Evolutionary conservation across 2,797 vertebrate species (phyloP).

Genomic region (Trematomus bernacchii): DNA sequence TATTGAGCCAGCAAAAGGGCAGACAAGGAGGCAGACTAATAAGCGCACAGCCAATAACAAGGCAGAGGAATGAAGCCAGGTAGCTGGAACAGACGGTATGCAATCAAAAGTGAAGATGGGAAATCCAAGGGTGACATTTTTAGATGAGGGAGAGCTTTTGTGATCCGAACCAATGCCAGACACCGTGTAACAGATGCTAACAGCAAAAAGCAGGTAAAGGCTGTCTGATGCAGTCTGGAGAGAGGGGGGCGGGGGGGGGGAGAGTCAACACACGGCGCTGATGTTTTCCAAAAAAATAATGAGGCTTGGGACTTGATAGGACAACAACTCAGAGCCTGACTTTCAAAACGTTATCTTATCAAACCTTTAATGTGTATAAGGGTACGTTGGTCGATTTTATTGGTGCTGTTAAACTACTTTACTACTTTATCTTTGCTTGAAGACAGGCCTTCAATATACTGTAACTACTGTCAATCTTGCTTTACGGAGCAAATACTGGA

Average conservation of each 20-base stretch:
- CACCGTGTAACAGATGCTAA: slow-evolving; percentile 38
- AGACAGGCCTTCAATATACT: slow-evolving; percentile 14
- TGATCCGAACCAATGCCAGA: slow-evolving; percentile 50
- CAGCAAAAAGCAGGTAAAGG: slow-evolving; percentile 33
- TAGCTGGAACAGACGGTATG: slow-evolving; percentile 39
- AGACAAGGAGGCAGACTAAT: slow-evolving; percentile 55
- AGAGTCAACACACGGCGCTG: slow-evolving; percentile 3
- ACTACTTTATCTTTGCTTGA: slow-evolving; percentile 12
- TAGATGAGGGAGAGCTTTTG: slow-evolving; percentile 37
- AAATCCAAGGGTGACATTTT: slow-evolving; percentile 46
- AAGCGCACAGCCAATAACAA: slow-evolving; percentile 43
- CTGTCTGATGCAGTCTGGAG: slow-evolving; percentile 27
- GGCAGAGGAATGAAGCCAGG: slow-evolving; percentile 48
- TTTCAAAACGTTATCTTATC: slow-evolving; percentile 25
- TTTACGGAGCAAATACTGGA: slow-evolving; percentile 36
- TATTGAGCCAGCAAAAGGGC: slow-evolving; percentile 39
- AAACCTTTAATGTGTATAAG: slow-evolving; percentile 12
- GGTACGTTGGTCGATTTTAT: slow-evolving; percentile 3
- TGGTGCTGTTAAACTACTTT: slow-evolving; percentile 13
- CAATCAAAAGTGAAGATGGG: slow-evolving; percentile 59
- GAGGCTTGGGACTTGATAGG: neutral
- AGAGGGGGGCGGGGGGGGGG: neutral
- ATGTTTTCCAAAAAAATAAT: slow-evolving; percentile 25
- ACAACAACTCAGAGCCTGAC: neutral
- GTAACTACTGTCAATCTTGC: slow-evolving; percentile 27